Evolutionary conservation across 2,113 vertebrate species (phyloP).

Genomic region (Tiliqua scincoides): DNA sequence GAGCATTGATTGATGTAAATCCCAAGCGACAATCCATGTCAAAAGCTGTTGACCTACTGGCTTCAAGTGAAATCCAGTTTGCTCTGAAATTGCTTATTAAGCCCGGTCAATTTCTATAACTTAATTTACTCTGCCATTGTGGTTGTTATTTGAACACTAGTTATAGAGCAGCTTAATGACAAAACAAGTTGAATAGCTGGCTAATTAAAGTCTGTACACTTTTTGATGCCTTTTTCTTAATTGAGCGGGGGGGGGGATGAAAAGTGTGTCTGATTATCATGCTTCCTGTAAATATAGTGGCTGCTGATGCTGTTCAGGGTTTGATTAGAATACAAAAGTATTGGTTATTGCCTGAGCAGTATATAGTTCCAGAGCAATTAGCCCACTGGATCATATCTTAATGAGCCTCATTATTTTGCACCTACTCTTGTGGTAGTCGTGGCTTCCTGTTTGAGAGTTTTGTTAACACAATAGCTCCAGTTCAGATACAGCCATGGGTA

Average conservation of each 20-base stretch:
- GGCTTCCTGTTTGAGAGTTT: neutral
- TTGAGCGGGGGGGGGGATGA: slow-evolving; percentile 56
- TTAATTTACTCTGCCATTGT: slow-evolving; percentile 60
- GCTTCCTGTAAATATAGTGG: slow-evolving; percentile 45
- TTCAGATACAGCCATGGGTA: neutral
- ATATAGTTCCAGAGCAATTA: slow-evolving; percentile 14
- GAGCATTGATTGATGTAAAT: neutral
- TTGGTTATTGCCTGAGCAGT: slow-evolving; percentile 17
- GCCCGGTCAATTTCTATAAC: slow-evolving; percentile 40
- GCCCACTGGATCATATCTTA: neutral
- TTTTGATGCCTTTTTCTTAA: slow-evolving; percentile 67
- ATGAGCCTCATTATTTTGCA: slow-evolving; percentile 10
- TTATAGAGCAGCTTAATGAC: slow-evolving; percentile 59
- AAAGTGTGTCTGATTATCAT: slow-evolving; percentile 45
- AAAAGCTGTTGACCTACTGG: neutral
- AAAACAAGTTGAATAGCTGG: slow-evolving; percentile 48
- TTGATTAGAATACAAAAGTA: slow-evolving; percentile 22
- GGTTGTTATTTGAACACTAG: slow-evolving; percentile 44
- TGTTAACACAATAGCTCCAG: neutral
- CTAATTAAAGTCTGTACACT: slow-evolving; percentile 72
- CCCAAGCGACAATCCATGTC: slow-evolving; percentile 1
- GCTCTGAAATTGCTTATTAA: slow-evolving; percentile 55
- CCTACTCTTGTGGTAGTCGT: neutral
- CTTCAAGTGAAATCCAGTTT: slow-evolving; percentile 37
- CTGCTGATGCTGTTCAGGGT: neutral